Evolutionary conservation across 2,797 vertebrate genomes (phyloP), one percentile per base, ranked within the genome.

Genomic region (Epinephelus awoara): DNA sequence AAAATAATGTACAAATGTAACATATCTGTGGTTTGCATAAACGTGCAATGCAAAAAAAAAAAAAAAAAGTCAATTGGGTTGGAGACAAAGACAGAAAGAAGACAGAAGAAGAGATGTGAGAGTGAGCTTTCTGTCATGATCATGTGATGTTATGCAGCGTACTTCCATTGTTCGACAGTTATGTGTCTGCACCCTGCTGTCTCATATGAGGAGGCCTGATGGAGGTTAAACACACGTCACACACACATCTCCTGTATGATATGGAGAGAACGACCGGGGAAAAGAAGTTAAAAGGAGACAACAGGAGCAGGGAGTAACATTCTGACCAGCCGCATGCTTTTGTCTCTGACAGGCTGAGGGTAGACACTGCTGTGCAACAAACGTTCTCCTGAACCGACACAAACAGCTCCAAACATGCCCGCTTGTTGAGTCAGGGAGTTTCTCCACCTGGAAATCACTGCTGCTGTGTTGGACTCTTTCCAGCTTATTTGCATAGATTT

Each of bases 401-500:
- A 52, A 49, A 40, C 23, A 54, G 57, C 21, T 54, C 47, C 23
- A 27, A 65, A 51, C 55, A 59, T 17, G 38, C 56, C 66, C 17
- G 6, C 13, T 57, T 46, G 55, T 14, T 25, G 11, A 68, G 15
- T 38, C 19, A 61, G 46, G 25, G 54, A 65, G 3, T 56, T 29
- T 71, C 29, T 40, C 42, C 23, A 64, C 62, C 62, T 67, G 34
- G 27, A 58, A 84, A 75, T 84, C 55, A 61, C 7, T 75, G 47
- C 25, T 61, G 34, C 21, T 17, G 27, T 42, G 7, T 54, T 17
- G 29, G 14, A 34, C 51, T 27, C 18, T 25, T 11, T 21, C 38
- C 15, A 15, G 17, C 12, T 27, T 6, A 82, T 90, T 89, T 91
- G 81, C 83, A 83, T 86, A 55, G 5, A 1, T 88, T 91, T 89